Percentiles rank a stretch among this genome's conserved stretches.
Evolutionary conservation across 1,140 invertebrate genomes (phyloP).

Genomic region (Drosophila burlai): DNA sequence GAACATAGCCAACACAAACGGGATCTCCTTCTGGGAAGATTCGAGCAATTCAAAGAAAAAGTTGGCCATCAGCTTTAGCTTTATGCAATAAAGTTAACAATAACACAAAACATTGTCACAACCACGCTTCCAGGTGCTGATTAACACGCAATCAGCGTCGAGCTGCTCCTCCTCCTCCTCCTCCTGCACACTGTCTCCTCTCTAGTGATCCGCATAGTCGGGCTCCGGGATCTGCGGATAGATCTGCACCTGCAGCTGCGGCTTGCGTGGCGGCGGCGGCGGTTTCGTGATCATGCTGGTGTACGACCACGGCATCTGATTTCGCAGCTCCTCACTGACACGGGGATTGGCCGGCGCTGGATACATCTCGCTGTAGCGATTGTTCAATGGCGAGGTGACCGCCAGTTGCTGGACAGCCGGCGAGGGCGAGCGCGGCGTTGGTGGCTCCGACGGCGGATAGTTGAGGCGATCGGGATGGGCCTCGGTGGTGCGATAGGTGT

Average conservation of each 20-base stretch:
- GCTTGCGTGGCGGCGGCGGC: constrained; percentile 74
- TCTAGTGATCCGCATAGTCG: constrained; percentile 70
- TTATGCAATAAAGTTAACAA: constrained; percentile 80
- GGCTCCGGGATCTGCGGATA: constrained; percentile 80
- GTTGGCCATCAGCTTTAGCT: constrained; percentile 77
- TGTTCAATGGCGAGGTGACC: constrained; percentile 51
- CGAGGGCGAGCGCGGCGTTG: constrained; percentile 39
- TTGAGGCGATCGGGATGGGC: constrained; percentile 79
- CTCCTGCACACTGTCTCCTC: neutral
- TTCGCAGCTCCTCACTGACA: constrained; percentile 75
- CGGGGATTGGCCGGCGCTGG: constrained; percentile 61
- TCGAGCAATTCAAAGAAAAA: neutral
- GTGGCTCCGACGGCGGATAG: constrained; percentile 60
- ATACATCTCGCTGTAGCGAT: constrained; percentile 72
- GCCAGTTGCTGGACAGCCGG: constrained; percentile 63
- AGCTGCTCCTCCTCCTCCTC: constrained; percentile 2
- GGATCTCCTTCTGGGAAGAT: constrained; percentile 13
- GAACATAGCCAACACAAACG: constrained; percentile 51
- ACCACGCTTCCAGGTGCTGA: constrained; percentile 38
- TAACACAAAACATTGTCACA: constrained; percentile 65
- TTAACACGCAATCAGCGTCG: constrained; percentile 48
- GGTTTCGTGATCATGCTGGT: constrained; percentile 74
- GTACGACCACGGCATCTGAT: constrained; percentile 83
- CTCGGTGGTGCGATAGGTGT: constrained; percentile 73
- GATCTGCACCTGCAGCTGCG: constrained; percentile 74